phyloP scores from a whole-genome alignment of 2,797 vertebrate species.

The Anisognathus igniventris region DNA sequence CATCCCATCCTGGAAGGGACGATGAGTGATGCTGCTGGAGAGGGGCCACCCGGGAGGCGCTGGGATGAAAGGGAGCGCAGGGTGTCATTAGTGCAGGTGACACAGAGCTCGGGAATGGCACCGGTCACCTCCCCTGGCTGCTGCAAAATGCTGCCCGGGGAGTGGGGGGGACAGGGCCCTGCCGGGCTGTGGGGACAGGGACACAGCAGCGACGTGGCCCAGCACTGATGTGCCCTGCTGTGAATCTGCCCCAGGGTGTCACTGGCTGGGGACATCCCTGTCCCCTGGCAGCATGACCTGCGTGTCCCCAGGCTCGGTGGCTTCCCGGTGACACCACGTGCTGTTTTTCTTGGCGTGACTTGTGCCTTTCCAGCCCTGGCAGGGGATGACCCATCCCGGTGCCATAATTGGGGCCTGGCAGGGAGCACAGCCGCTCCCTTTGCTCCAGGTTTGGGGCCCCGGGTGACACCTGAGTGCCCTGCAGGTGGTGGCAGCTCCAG shows the following conservation, averaged over 20 bases:
- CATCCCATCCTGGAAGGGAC: neutral
- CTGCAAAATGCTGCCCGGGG: neutral
- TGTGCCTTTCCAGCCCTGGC: neutral
- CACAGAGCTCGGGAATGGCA: conserved; percentile 19
- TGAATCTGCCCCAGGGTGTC: neutral
- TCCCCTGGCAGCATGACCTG: neutral
- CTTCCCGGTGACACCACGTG: neutral
- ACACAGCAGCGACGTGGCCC: fast-evolving
- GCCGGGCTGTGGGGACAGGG: neutral
- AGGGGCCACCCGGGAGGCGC: neutral
- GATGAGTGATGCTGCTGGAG: neutral
- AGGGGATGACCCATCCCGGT: neutral
- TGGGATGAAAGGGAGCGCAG: conserved; percentile 37
- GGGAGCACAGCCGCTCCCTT: fast-evolving
- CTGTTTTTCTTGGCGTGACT: neutral
- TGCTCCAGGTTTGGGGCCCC: fast-evolving
- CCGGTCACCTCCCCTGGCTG: neutral
- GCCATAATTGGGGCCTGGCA: neutral
- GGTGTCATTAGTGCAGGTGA: conserved; percentile 50
- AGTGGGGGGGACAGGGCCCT: neutral
- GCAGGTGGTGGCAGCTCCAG: neutral
- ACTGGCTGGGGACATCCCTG: neutral
- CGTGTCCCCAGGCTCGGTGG: neutral
- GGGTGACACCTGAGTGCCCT: fast-evolving
- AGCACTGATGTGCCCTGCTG: neutral